A percentile compares a stretch with the other conserved stretches of the same genome.
Conservation (phyloP, 2,888 invertebrate species). For the Nematopogon swammerdamellus region DNA sequence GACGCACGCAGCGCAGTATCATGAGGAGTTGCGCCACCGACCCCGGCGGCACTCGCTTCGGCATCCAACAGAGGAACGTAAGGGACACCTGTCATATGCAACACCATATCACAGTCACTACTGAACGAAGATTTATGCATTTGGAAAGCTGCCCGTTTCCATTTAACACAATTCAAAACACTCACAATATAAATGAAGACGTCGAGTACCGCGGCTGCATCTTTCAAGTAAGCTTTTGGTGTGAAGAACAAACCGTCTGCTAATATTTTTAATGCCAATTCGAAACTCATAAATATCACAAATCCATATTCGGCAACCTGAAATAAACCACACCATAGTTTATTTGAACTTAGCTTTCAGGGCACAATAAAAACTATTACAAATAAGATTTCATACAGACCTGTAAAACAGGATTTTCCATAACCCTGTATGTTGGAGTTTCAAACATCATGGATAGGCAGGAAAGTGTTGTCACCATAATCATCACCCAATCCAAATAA, state of each 20-base stretch:
- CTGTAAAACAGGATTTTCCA: slow-evolving; percentile 91
- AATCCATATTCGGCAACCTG: slow-evolving; percentile 94
- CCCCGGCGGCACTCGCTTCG: slow-evolving; percentile 85
- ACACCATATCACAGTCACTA: neutral
- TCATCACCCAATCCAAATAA: slow-evolving; percentile 99
- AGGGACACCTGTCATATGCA: slow-evolving; percentile 75
- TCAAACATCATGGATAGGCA: slow-evolving; percentile 99
- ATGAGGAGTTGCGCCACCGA: slow-evolving; percentile 92
- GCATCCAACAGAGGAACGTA: slow-evolving; percentile 97
- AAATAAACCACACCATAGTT: slow-evolving; percentile 13
- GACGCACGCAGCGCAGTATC: slow-evolving; percentile 95
- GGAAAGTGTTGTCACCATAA: slow-evolving; percentile 93
- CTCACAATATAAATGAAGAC: slow-evolving; percentile 95
- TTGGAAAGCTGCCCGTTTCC: too few relatives aligned
- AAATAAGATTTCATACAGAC: slow-evolving; percentile 18
- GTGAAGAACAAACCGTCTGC: slow-evolving; percentile 99
- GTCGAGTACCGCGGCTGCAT: slow-evolving; percentile 94
- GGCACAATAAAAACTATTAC: too few relatives aligned
- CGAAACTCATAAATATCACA: slow-evolving; percentile 97
- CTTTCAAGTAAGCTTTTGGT: slow-evolving; percentile 97
- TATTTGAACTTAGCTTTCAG: too few relatives aligned
- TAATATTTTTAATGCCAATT: slow-evolving; percentile 90
- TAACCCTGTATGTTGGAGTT: slow-evolving; percentile 88
- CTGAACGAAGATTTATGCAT: too few relatives aligned
- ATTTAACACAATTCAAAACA: slow-evolving; percentile 14